Percentiles rank a stretch among this genome's conserved stretches.
Evolutionary conservation across 2,888 invertebrate species (phyloP).

Genomic region (Drosophila phalerata): DNA sequence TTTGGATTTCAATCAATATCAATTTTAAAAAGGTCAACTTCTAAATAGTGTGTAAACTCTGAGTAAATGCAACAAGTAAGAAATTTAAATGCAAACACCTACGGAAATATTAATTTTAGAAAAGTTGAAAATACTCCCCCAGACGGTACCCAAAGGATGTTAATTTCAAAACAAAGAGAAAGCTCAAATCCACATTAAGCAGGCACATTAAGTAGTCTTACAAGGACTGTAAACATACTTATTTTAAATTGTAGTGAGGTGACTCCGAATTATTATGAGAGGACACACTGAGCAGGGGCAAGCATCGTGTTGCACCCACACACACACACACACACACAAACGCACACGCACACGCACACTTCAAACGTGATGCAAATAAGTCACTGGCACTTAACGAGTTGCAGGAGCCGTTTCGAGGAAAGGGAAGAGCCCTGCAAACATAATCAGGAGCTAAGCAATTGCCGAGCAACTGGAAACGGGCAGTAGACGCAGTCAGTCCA

Average conservation of each 20-base stretch:
- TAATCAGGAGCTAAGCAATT: conserved; percentile 78
- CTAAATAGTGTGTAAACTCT: neutral
- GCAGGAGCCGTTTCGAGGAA: conserved; percentile 19
- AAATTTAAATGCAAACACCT: neutral
- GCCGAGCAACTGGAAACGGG: conserved; percentile 35
- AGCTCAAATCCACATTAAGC: neutral
- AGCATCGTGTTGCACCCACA: conserved; percentile 6
- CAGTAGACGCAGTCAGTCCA: conserved; percentile 36
- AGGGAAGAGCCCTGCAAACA: conserved; percentile 66
- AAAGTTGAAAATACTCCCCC: neutral
- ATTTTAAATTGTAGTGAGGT: neutral
- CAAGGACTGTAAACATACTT: neutral
- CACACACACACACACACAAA: neutral
- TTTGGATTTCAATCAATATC: too few species aligned
- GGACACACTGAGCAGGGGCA: neutral
- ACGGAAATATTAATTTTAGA: neutral
- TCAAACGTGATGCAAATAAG: conserved; percentile 61
- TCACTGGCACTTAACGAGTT: conserved; percentile 68
- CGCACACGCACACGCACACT: neutral
- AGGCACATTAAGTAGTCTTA: neutral
- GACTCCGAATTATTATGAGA: neutral
- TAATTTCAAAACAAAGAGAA: neutral
- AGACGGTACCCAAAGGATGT: neutral
- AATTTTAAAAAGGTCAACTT: too few species aligned
- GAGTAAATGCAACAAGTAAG: neutral